These are phyloP conservation scores for Ochropacha duplaris DNA, from an alignment of 2,888 invertebrate species.

Conservation along the genomic window DNA sequence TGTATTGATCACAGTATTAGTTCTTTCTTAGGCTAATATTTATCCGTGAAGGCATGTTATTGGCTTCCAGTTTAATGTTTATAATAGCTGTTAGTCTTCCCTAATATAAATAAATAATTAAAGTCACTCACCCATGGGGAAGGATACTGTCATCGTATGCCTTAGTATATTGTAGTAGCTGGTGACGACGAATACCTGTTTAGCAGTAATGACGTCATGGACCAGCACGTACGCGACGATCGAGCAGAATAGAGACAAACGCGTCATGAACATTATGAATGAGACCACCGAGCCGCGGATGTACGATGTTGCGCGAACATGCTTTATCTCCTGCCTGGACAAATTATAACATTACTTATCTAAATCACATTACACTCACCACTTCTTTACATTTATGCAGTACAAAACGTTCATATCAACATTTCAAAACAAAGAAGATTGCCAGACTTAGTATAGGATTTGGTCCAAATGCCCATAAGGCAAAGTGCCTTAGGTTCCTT, in stretches of 20 bases:
- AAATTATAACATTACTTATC: background rate
- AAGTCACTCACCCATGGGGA: slow-evolving; percentile 85
- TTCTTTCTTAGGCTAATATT: too few relatives aligned
- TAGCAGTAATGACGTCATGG: slow-evolving; percentile 89
- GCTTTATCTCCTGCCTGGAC: slow-evolving; percentile 85
- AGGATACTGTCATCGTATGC: slow-evolving; percentile 93
- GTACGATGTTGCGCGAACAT: slow-evolving; percentile 89
- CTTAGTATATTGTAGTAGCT: slow-evolving; percentile 94
- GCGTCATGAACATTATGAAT: slow-evolving; percentile 93
- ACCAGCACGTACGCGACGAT: slow-evolving; percentile 89
- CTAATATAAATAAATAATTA: too few relatives aligned
- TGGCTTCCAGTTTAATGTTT: too few relatives aligned
- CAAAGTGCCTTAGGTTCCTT: too few relatives aligned
- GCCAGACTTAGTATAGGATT: too few relatives aligned
- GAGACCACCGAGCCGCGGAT: slow-evolving; percentile 90
- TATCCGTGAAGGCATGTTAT: too few relatives aligned
- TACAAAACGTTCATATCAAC: too few relatives aligned
- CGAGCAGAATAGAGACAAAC: slow-evolving; percentile 93
- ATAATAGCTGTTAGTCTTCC: too few relatives aligned
- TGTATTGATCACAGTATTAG: too few relatives aligned
- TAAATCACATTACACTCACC: too few relatives aligned
- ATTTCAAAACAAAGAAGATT: too few relatives aligned
- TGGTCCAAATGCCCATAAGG: too few relatives aligned
- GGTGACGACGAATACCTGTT: slow-evolving; percentile 93
- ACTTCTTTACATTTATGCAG: background rate